Base-by-base conservation (phyloP, 2,888 invertebrate genomes). In the Acronicta aceris region DNA sequence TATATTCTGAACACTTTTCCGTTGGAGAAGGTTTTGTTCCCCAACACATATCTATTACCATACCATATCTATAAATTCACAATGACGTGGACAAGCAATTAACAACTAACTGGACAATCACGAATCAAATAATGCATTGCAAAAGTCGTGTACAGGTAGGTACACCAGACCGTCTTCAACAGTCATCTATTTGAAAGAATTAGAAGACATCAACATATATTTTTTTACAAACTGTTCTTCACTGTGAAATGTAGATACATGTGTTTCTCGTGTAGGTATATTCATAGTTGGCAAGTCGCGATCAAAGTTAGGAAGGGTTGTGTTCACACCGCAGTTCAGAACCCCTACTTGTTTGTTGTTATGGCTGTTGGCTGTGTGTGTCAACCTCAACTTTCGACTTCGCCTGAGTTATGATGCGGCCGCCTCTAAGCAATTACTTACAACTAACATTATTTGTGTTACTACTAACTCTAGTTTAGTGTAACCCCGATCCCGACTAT, bases 291-390 rank as follows among this genome's bases (percentile, higher is more conserved):
- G 53, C 50, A 71, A 71, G 67, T 68, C 54, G 73, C 71, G 69
- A 60, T 72, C 66, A 63, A 73, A 81, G 74, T 81, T 81, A 16
- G 46, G 64, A 71, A 76, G 79, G 75, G 79, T 75, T 65, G 72
- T 61, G 64, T 74, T 77, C 68, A 57, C 74, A 68, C 79, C 79
- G 66, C 78, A 76, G 57, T 65, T 61, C 70, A 70, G 66, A 64
- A 27, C 59, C 72, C 76, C 72, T 69, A 58, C 71, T 75, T 76
- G 75, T 76, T 78, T 78, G 75, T 78, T 73, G 76, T 75, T 67
- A 68, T 55, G 71, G 58, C 62, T 64, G 67, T 61, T 55, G 73
- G 58, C 62, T 64, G 67, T 65, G 55, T 75, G 49, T 69, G 73
- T 75, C 78, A 76, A 63, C 71, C 64, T 51, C 57, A 73, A 78